Evolutionary conservation across 2,113 vertebrate genomes (phyloP).

Genomic region (Opisthocomus hoazin): DNA sequence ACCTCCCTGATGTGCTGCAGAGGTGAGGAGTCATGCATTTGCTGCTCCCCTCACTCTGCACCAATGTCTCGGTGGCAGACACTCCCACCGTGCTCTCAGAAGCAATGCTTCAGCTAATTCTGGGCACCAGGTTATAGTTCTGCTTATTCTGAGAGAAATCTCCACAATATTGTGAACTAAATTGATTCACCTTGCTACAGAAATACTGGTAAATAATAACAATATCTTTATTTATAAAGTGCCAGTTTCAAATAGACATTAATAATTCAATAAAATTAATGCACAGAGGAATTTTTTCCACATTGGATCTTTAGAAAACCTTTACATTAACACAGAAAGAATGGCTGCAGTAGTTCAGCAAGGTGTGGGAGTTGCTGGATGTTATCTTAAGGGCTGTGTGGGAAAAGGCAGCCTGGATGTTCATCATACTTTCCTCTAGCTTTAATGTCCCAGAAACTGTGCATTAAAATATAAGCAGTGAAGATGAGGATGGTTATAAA

Average conservation of each 20-base stretch:
- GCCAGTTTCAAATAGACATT: background rate
- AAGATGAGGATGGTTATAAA: background rate
- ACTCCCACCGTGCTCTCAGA: background rate
- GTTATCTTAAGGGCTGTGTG: background rate
- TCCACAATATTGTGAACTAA: background rate
- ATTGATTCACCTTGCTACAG: background rate
- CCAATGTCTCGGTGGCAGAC: background rate
- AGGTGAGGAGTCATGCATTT: background rate
- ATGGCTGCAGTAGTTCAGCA: background rate
- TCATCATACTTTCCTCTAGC: background rate
- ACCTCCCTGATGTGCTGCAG: background rate
- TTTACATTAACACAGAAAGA: background rate
- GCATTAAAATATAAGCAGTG: background rate
- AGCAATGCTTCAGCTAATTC: background rate
- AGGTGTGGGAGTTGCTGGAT: background rate
- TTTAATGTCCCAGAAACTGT: background rate
- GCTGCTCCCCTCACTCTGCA: background rate
- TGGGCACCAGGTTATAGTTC: background rate
- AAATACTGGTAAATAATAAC: background rate
- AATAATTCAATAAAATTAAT: background rate
- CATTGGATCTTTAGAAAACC: background rate
- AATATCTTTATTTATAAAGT: background rate
- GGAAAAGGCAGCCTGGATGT: background rate
- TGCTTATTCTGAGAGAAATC: background rate
- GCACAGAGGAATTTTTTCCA: background rate